Evolutionary conservation across 2,888 invertebrate species (phyloP), one percentile per base, ranked within the genome.

Genomic region (Gasteruption jaculator): DNA sequence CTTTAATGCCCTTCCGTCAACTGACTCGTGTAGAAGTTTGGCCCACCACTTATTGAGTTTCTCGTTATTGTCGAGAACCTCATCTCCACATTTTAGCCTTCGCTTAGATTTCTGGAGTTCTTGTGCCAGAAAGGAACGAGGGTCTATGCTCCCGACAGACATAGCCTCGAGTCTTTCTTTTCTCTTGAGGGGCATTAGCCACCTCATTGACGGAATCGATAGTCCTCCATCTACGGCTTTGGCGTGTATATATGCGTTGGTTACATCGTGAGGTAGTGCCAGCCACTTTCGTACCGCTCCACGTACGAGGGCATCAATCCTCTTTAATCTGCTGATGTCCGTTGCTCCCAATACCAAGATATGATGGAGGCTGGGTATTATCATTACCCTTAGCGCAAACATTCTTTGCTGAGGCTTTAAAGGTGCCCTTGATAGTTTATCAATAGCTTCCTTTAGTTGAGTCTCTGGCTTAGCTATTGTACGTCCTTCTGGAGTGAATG

Each of bases 221-320:
- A 56, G 50, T 2, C 53, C 63, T 38, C 52, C 61, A 43, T 61
- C 60, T 22, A 31, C 48, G 0, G 50, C 38, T 4, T 50, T 33
- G 0, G 66, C 57, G 34, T 67, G 60, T 27, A 63, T 56, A 41
- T 63, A 70, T 0, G 54, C 62, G 3, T 50, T 52, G 2, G 63
- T 56, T 2, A 48, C 47, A 36, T 67, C 68, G 4, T 54, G 41
- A 0, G 67, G 69, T 0, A 71, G 57, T 8, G 54, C 44, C 1
- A 67, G 46, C 57, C 59, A 59, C 5, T 45, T 50, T 40, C 67
- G 49, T 0, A 63, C 52, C 0, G 50, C 42, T 3, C 26, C 37
- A 38, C 65, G 52, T 21, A 68, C 53, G 16, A 59, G 45, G 0
- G 58, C 41, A 43, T 73, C 71, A 10, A 67, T 38, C 37, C 59